Percentiles rank a stretch among this genome's conserved stretches.
Conservation (phyloP, 64 coral and sea anemone species). For the Porites australiensis region DNA sequence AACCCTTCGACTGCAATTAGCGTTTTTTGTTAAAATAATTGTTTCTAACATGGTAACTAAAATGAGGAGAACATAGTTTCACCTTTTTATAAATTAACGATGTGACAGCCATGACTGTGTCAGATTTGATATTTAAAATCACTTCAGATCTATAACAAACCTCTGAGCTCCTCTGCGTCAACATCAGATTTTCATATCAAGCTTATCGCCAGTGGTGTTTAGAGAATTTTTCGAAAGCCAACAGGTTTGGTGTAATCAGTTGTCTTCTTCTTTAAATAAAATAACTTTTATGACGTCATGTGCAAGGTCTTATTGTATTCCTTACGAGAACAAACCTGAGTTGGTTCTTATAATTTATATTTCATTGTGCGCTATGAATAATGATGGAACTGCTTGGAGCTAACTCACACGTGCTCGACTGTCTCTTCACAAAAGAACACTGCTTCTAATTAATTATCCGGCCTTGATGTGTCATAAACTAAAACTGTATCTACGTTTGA, state of each 20-base stretch:
- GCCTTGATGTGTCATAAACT: background rate
- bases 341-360: background rate
- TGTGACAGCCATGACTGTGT: background rate
- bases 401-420: too few species aligned
- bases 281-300: background rate
- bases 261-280: background rate
- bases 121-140: background rate
- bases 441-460: background rate
- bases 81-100: background rate
- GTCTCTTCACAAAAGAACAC: background rate
- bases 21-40: too few species aligned
- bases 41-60: too few species aligned
- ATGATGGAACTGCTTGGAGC: background rate
- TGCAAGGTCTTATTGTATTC: background rate
- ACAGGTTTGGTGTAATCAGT: conserved; percentile 19
- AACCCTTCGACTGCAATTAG: too few species aligned
- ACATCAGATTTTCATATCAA: background rate
- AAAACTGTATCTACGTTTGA: background rate
- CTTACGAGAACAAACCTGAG: background rate
- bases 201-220: background rate
- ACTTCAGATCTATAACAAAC: background rate
- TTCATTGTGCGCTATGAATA: background rate
- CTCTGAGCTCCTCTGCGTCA: background rate
- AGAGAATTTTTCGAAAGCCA: background rate
- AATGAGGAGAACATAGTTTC: too few species aligned